Percentiles rank a stretch among this genome's conserved stretches.
phyloP scores from a whole-genome alignment of 30 jellyfish, hydroid and myxozoan genomes.

The Sanderia malayensis region DNA sequence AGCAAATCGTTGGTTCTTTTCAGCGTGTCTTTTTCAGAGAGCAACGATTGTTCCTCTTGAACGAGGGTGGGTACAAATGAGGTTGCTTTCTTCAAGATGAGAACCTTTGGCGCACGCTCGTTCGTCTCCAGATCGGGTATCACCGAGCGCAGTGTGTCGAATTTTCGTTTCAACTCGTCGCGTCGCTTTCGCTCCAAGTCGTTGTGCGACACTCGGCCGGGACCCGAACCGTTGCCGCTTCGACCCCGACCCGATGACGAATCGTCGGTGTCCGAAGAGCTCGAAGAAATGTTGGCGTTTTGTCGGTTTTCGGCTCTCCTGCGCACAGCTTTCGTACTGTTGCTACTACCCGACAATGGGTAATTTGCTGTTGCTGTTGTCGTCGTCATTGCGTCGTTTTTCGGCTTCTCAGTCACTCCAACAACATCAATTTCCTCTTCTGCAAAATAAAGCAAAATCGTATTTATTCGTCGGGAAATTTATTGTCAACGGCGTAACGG shows the following conservation, averaged over 20 bases:
- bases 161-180: constrained; percentile 40
- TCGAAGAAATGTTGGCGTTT: constrained; percentile 18
- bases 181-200: background rate
- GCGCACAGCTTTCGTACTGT: background rate
- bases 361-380: no score
- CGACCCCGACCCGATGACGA: constrained; percentile 3
- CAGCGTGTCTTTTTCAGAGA: constrained; percentile 47
- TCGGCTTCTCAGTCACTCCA: constrained; percentile 54
- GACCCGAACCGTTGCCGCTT: background rate
- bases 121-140: constrained; percentile 73
- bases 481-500: no score
- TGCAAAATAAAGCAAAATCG: constrained; percentile 20
- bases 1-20: constrained; percentile 42
- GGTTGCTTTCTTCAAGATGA: constrained; percentile 67
- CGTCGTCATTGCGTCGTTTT: background rate
- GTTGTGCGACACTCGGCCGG: background rate
- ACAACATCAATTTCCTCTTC: constrained; percentile 83
- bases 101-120: constrained; percentile 87
- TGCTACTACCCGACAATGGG: no score
- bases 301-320: constrained; percentile 22
- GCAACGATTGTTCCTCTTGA: constrained; percentile 48
- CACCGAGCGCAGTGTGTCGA: constrained; percentile 74
- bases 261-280: constrained; percentile 42
- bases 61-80: constrained; percentile 58
- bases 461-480: no score